Conservation (phyloP, 2,797 vertebrate species). For the Liasis olivaceus region DNA sequence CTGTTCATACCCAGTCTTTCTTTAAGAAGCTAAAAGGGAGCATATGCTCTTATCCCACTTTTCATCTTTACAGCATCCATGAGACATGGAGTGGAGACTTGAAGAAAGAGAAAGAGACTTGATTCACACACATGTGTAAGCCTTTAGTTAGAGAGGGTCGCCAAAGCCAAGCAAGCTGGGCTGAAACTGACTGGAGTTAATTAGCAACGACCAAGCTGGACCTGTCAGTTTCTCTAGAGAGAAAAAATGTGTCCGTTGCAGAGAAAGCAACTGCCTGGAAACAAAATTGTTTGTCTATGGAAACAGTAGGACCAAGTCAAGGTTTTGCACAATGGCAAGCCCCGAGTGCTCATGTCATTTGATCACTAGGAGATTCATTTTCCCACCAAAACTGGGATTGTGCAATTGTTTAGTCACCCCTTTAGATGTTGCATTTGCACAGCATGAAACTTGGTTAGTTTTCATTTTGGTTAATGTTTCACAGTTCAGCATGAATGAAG, state of each 20-base stretch:
- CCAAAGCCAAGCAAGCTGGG: background rate
- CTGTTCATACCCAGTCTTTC: background rate
- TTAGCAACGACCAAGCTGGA: background rate
- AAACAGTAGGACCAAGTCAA: background rate
- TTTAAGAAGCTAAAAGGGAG: background rate
- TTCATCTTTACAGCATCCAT: background rate
- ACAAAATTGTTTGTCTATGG: background rate
- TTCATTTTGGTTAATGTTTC: background rate
- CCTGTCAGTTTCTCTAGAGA: background rate
- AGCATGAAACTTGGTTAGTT: background rate
- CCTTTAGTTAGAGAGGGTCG: background rate
- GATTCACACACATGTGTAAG: background rate
- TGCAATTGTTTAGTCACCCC: background rate
- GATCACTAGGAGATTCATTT: background rate
- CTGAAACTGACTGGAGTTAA: background rate
- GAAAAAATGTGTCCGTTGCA: background rate
- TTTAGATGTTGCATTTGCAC: background rate
- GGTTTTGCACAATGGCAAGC: background rate
- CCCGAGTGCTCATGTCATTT: background rate
- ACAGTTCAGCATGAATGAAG: background rate
- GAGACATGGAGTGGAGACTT: background rate
- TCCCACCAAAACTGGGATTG: background rate
- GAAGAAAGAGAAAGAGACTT: background rate
- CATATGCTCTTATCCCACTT: background rate
- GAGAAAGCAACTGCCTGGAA: background rate